A percentile compares a stretch with the other conserved stretches of the same genome.
Evolutionary conservation across 1,140 invertebrate genomes (phyloP).

Genomic region (Potamilus streckersoni): DNA sequence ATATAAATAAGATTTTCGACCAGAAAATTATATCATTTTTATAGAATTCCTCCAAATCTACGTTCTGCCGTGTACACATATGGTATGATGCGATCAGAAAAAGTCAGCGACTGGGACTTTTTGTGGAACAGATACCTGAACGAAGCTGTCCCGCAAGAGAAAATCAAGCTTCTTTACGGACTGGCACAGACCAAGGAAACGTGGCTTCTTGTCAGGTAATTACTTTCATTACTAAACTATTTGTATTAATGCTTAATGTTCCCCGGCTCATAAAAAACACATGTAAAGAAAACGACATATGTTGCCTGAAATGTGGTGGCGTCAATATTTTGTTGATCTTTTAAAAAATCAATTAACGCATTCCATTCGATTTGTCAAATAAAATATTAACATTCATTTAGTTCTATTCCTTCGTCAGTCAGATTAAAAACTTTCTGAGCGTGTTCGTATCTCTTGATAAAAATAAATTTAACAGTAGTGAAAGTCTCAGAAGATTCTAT

Average conservation of each 20-base stretch:
- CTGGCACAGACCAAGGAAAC: conserved; percentile 75
- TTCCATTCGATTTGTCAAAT: neutral
- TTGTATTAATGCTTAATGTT: neutral
- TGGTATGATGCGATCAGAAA: conserved; percentile 71
- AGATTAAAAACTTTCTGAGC: no score
- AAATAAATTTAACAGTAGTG: no score
- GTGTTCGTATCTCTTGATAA: no score
- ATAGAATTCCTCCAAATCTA: conserved; percentile 74
- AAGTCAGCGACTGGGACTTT: conserved; percentile 77
- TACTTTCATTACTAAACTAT: conserved; percentile 1
- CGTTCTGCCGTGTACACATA: conserved; percentile 72
- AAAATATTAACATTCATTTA: no score
- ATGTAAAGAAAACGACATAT: neutral
- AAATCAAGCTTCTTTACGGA: conserved; percentile 77
- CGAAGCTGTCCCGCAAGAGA: conserved; percentile 84
- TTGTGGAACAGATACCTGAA: conserved; percentile 80
- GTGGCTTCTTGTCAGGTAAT: conserved; percentile 77
- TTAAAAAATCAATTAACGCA: neutral
- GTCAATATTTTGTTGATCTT: neutral
- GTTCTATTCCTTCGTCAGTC: no score
- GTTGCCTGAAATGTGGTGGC: neutral
- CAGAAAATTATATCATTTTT: neutral
- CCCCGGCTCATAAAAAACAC: neutral
- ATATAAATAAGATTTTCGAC: no score
- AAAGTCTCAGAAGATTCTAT: no score